Base-by-base conservation (phyloP, 1,140 invertebrate species). In the Polyergus mexicanus region DNA sequence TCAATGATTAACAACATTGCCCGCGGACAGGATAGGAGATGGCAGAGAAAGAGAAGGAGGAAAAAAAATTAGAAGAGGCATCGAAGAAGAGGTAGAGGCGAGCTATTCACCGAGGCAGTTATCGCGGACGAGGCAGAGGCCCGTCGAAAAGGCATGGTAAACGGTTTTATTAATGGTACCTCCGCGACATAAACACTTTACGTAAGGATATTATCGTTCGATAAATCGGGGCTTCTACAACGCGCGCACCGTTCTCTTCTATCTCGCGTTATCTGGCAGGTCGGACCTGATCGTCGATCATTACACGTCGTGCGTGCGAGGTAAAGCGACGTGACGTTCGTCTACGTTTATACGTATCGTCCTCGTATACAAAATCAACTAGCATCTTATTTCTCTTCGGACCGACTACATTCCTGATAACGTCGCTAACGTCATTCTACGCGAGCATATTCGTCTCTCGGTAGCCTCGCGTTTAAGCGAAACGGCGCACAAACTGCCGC, bases 131-230 rank as follows among this genome's bases (percentile, higher is more conserved):
- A 86, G 76, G 85, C 66, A 87, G 68, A 87, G 68, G 78, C 85
- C 68, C 86, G 74, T 89, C 78, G 89, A 91, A 90, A 91, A 91
- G 89, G 71, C 66, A 85, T 74, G 87, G 87, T 86, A 89, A 88
- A 91, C 85, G 88, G 78, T 90, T 92, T 87, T 93, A 93, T 93
- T 93, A 92, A 93, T 93, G 91, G 90, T 84, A 44, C 84, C 68
- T 60, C 69, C 88, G 83, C 86, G 54, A 72, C 90, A 93, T 92
- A 94, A 92, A 94, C 91, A 94, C 91, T 93, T 94, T 94, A 93
- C 92, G 88, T 92, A 93, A 94, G 89, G 89, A 90, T 92, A 93
- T 92, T 92, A 93, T 93, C 93, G 91, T 89, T 90, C 89, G 91
- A 94, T 94, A 94, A 94, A 93, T 94, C 93, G 89, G 84, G 81